phyloP scores from a whole-genome alignment of 2,797 vertebrate genomes.

The Tragelaphus oryx region DNA sequence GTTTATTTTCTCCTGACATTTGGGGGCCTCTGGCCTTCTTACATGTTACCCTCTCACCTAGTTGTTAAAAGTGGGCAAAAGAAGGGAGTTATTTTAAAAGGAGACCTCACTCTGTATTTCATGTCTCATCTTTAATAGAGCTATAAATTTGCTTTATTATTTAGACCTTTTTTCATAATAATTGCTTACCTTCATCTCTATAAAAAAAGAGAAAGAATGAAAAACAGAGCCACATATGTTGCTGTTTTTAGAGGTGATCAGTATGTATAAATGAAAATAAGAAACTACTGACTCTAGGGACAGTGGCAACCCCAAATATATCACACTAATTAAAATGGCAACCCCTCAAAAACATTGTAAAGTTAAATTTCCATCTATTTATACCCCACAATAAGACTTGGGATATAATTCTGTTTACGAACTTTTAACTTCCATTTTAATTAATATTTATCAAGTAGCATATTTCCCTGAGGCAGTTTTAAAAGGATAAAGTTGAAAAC shows the following conservation, averaged over 20 bases:
- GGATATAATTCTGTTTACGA: background rate
- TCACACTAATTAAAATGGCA: background rate
- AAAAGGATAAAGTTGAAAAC: background rate
- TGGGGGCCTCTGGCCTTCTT: background rate
- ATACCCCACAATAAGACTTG: background rate
- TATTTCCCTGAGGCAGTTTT: background rate
- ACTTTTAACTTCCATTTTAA: background rate
- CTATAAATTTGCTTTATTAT: background rate
- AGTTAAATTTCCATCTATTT: background rate
- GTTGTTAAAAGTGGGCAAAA: background rate
- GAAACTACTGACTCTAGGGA: background rate
- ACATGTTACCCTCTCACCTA: background rate
- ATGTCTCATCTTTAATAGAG: background rate
- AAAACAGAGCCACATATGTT: background rate
- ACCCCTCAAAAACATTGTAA: background rate
- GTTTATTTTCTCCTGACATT: background rate
- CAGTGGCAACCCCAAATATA: background rate
- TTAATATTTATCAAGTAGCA: background rate
- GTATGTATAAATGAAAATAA: background rate
- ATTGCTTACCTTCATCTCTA: background rate
- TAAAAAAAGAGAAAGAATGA: background rate
- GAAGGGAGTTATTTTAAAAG: background rate
- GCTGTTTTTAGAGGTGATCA: background rate
- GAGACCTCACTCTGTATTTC: background rate
- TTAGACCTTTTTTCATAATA: background rate